Conservation (phyloP, 2,888 invertebrate genomes). For the Choreutis nemorana region DNA sequence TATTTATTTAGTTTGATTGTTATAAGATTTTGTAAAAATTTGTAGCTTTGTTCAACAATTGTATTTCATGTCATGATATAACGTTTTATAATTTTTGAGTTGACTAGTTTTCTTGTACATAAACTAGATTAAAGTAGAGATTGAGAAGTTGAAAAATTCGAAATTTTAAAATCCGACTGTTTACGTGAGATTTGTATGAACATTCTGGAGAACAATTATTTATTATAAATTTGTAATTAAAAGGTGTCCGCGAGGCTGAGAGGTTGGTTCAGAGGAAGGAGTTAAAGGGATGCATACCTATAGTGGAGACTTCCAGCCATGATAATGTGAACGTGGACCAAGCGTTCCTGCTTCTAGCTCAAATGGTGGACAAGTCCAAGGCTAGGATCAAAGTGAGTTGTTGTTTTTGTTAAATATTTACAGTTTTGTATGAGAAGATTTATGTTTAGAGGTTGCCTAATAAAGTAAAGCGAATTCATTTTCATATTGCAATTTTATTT, state of each 20-base stretch:
- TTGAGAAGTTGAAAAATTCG: too few species aligned
- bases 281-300: slow-evolving; percentile 85
- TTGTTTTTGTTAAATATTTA: not conserved
- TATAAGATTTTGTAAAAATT: too few species aligned
- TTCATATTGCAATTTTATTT: not conserved
- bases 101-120: too few species aligned
- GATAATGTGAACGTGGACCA: slow-evolving; percentile 96
- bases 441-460: not conserved
- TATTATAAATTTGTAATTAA: too few species aligned
- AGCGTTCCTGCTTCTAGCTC: slow-evolving; percentile 88
- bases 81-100: too few species aligned
- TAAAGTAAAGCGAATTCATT: not conserved
- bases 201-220: too few species aligned
- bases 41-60: too few species aligned
- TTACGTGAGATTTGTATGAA: too few species aligned
- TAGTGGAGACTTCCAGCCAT: slow-evolving; percentile 95
- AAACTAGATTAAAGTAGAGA: too few species aligned
- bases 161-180: too few species aligned
- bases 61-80: too few species aligned
- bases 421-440: not conserved
- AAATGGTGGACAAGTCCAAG: slow-evolving; percentile 91
- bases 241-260: slow-evolving; percentile 86
- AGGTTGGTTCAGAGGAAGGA: slow-evolving; percentile 87
- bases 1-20: too few species aligned
- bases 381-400: slow-evolving; percentile 66